Conservation (phyloP, 2,797 vertebrate species). For the Limosa lapponica region DNA sequence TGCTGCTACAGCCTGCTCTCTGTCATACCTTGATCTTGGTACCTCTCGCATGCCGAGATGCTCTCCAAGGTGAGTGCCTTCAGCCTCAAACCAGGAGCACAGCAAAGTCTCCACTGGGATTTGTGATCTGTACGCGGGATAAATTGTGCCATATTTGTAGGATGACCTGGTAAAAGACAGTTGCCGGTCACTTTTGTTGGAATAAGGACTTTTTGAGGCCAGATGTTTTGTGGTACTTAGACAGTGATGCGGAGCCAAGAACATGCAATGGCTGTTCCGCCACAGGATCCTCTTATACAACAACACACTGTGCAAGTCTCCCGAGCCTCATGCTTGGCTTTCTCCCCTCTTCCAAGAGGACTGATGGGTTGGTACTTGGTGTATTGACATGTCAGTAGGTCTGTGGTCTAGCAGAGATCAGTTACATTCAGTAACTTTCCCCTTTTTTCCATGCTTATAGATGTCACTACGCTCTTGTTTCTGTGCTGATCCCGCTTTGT, state of each 20-base stretch:
- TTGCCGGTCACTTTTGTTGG: not conserved
- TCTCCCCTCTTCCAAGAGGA: not conserved
- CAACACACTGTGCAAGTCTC: not conserved
- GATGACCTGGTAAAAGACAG: not conserved
- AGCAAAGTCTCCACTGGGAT: not conserved
- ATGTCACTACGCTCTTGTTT: not conserved
- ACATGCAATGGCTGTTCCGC: not conserved
- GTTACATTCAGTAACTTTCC: not conserved
- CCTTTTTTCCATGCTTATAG: accelerated
- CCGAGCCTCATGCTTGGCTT: not conserved
- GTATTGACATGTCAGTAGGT: no score
- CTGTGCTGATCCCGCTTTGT: not conserved
- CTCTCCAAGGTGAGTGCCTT: not conserved
- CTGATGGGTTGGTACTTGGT: not conserved
- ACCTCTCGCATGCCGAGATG: accelerated
- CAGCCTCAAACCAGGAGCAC: not conserved
- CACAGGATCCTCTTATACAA: not conserved
- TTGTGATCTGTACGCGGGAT: not conserved
- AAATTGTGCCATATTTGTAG: accelerated
- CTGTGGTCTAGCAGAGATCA: not conserved
- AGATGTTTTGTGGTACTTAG: not conserved
- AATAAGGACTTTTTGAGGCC: not conserved
- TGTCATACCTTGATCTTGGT: not conserved
- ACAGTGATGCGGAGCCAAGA: not conserved
- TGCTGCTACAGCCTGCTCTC: not conserved